phyloP scores from a whole-genome alignment of 2,113 vertebrate genomes.

The Helogale parvula region DNA sequence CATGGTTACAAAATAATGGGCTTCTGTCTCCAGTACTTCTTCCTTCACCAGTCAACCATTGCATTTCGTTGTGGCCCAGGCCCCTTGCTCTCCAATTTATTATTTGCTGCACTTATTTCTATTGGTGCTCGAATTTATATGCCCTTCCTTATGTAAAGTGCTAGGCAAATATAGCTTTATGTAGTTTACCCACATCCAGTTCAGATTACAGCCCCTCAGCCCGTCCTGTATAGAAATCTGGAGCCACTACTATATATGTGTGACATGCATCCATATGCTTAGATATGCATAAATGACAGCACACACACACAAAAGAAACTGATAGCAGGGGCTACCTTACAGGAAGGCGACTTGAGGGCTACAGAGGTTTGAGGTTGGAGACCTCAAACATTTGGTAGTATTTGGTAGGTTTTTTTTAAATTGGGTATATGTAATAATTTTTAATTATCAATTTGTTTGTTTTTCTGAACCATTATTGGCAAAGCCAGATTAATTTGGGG shows the following conservation, averaged over 20 bases:
- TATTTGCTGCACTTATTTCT: slow-evolving; percentile 4
- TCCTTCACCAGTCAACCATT: not conserved
- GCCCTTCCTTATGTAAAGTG: not conserved
- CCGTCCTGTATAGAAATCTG: not conserved
- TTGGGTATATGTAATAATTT: not conserved
- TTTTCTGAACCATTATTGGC: not conserved
- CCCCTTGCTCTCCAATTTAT: not conserved
- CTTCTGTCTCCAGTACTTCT: not conserved
- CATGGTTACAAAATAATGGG: not conserved
- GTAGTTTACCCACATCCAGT: not conserved
- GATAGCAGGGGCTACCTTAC: not conserved
- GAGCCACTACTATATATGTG: not conserved
- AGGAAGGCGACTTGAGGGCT: not conserved
- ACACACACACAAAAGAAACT: not conserved
- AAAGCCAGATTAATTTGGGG: not conserved
- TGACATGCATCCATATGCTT: not conserved
- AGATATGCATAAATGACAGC: not conserved
- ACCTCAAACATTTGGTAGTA: not conserved
- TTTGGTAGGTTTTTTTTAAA: not conserved
- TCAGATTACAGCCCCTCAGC: not conserved
- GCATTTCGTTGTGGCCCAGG: not conserved
- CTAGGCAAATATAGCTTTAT: not conserved
- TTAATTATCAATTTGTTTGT: not conserved
- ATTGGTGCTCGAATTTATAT: not conserved
- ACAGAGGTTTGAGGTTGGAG: not conserved